Percentiles rank a stretch among this genome's conserved stretches.
Conservation (phyloP, 2,113 vertebrate species). For the Epinephelus moara region DNA sequence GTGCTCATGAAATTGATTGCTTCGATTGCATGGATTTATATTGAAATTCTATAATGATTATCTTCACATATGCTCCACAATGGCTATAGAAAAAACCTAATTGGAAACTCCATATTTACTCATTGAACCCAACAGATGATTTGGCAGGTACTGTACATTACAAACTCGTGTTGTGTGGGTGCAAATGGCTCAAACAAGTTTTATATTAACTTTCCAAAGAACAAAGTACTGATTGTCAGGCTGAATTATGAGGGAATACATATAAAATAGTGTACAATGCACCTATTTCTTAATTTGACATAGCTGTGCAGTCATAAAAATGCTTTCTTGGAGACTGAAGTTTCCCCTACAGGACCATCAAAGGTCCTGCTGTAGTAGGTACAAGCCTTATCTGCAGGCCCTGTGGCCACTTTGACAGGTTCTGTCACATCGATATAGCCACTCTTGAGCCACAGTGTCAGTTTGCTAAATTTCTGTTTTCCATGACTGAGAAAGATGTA, state of each 20-base stretch:
- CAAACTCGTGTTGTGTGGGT: neutral
- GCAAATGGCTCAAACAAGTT: neutral
- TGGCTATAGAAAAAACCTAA: neutral
- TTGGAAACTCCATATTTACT: neutral
- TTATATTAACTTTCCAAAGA: neutral
- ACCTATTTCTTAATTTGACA: neutral
- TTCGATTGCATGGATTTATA: constrained; percentile 18
- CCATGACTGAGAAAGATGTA: constrained; percentile 20
- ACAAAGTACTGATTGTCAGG: neutral
- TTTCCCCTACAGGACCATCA: neutral
- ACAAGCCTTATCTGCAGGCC: neutral
- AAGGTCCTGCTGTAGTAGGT: neutral
- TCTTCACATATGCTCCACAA: neutral
- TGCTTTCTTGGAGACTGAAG: neutral
- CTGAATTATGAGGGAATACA: neutral
- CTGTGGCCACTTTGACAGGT: constrained; percentile 16
- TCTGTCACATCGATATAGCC: constrained; percentile 9
- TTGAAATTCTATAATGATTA: constrained; percentile 16
- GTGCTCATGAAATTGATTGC: constrained; percentile 17
- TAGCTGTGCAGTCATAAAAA: neutral
- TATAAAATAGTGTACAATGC: neutral
- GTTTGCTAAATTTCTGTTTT: neutral
- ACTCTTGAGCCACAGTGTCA: constrained; percentile 18
- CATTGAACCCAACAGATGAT: neutral
- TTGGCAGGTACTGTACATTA: neutral